These are phyloP conservation scores for Plotosus lineatus DNA, from an alignment of 2,113 vertebrate species.

Conservation along the genomic window DNA sequence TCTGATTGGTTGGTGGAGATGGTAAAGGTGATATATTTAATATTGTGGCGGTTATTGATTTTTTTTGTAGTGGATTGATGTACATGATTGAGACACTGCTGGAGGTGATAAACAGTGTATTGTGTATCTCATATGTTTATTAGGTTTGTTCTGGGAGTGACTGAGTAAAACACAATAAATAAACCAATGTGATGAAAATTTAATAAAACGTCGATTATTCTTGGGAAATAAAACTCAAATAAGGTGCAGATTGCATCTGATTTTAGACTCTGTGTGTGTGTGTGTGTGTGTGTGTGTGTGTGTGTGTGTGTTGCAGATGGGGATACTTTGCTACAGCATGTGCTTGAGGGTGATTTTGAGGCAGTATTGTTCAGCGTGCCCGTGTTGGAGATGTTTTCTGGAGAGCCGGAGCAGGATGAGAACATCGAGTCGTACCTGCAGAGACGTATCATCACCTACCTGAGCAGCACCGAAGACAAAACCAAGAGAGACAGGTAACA, in stretches of 20 bases:
- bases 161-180: background rate
- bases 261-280: background rate
- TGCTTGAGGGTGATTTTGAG: constrained; percentile 82
- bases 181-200: background rate
- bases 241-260: background rate
- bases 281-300: background rate
- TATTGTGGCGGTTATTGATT: too few species aligned
- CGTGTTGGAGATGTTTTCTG: constrained; percentile 74
- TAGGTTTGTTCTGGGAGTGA: background rate
- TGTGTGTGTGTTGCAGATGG: constrained; percentile 67
- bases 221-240: background rate
- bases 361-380: constrained; percentile 75
- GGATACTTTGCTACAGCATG: constrained; percentile 72
- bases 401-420: constrained; percentile 67
- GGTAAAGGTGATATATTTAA: too few species aligned
- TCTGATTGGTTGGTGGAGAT: too few species aligned
- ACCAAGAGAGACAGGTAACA: constrained; percentile 78
- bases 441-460: constrained; percentile 76
- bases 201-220: background rate
- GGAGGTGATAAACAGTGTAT: background rate
- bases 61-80: background rate
- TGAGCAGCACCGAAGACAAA: constrained; percentile 67
- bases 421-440: constrained; percentile 78
- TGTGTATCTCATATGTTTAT: background rate
- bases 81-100: background rate